Percentiles rank a stretch among this genome's conserved stretches.
phyloP scores from a whole-genome alignment of 2,797 vertebrate genomes.

The Premnoplex brunnescens region DNA sequence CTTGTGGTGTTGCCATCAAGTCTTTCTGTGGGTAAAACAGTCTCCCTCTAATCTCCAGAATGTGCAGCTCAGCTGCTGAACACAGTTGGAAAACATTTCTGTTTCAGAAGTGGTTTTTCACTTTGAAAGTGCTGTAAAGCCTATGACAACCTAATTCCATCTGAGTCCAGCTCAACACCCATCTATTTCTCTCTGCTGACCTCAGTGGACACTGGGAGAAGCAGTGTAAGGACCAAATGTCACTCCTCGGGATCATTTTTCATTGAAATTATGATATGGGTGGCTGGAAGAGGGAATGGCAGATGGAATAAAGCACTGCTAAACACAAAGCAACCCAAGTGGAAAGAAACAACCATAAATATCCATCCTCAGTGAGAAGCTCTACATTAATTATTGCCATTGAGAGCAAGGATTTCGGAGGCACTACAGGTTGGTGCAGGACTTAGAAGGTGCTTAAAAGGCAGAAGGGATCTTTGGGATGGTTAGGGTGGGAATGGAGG shows the following conservation, averaged over 20 bases:
- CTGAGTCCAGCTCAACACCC: not conserved
- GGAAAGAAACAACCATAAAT: not conserved
- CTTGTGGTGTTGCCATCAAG: slow-evolving; percentile 39
- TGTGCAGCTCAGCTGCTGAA: slow-evolving; percentile 35
- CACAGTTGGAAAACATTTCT: not conserved
- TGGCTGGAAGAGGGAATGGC: not conserved
- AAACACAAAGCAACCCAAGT: not conserved
- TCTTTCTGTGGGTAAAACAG: not conserved
- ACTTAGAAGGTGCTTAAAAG: not conserved
- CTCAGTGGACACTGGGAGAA: not conserved
- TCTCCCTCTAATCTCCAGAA: not conserved
- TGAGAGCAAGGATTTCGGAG: not conserved
- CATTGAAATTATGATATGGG: not conserved
- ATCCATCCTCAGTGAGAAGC: not conserved
- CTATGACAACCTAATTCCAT: not conserved
- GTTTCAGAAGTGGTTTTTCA: not conserved
- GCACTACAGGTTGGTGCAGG: not conserved
- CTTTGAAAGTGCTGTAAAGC: not conserved
- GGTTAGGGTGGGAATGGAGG: not conserved
- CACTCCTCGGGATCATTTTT: not conserved
- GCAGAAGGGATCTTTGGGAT: not conserved
- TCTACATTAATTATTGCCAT: not conserved
- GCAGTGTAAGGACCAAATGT: not conserved
- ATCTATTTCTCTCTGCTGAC: not conserved
- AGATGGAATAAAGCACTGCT: not conserved